Evolutionary conservation across 2,797 vertebrate species (phyloP).

Genomic region (Mus spretus): DNA sequence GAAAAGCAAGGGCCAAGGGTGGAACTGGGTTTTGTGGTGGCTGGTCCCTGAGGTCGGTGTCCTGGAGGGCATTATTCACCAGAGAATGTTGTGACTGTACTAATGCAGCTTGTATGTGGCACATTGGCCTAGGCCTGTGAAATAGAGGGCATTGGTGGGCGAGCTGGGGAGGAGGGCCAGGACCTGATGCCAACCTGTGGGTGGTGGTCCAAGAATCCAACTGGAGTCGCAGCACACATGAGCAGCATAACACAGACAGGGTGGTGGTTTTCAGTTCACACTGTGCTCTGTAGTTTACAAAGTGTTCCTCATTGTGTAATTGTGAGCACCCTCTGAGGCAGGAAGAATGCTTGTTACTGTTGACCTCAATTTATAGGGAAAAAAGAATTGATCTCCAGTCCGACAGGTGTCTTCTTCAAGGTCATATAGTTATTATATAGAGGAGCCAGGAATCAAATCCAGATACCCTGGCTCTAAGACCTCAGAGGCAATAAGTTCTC

Average conservation of each 20-base stretch:
- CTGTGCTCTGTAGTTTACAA: neutral
- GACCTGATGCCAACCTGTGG: neutral
- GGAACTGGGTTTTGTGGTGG: neutral
- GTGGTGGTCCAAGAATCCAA: neutral
- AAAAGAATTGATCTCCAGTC: conserved; percentile 31
- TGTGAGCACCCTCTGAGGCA: conserved; percentile 43
- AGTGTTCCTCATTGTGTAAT: conserved; percentile 32
- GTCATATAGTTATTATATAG: neutral
- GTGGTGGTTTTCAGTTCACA: neutral
- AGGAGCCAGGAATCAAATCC: neutral
- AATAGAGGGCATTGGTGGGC: neutral
- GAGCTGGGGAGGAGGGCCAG: neutral
- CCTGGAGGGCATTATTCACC: neutral
- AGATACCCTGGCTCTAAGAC: conserved; percentile 35
- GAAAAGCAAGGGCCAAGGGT: neutral
- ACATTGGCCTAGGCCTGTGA: neutral
- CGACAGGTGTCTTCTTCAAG: conserved; percentile 48
- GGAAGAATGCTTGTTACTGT: neutral
- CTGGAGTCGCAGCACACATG: neutral
- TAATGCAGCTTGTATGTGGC: neutral
- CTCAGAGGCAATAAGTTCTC: conserved; percentile 26
- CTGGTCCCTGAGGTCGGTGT: neutral
- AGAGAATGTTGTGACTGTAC: neutral
- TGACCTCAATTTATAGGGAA: conserved; percentile 54
- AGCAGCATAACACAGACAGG: neutral